Percentiles rank a stretch among this genome's conserved stretches.
phyloP scores from a whole-genome alignment of 2,113 vertebrate species.

The Columba livia region DNA sequence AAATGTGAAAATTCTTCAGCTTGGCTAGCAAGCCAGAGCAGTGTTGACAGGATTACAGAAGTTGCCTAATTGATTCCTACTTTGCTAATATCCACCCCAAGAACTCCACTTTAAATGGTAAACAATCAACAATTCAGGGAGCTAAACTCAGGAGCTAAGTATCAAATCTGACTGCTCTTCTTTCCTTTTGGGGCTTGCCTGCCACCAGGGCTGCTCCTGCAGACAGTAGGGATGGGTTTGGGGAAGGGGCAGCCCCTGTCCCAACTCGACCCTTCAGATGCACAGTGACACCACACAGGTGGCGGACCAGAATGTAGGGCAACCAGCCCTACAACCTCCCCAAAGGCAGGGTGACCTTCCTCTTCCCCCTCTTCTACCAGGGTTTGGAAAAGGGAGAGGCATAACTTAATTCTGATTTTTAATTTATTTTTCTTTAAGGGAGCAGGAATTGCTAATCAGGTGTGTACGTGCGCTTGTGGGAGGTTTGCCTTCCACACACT shows the following conservation, averaged over 20 bases:
- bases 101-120: background rate
- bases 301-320: background rate
- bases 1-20: slow-evolving; percentile 21
- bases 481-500: background rate
- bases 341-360: background rate
- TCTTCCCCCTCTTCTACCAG: background rate
- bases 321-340: background rate
- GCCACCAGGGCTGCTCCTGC: background rate
- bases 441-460: background rate
- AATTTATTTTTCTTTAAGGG: background rate
- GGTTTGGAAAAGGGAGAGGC: background rate
- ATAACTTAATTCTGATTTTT: background rate
- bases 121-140: slow-evolving; percentile 8
- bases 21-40: slow-evolving; percentile 31
- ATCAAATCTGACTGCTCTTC: background rate
- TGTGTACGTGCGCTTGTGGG: background rate
- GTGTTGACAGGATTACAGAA: slow-evolving; percentile 58
- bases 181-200: background rate
- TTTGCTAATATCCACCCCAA: slow-evolving; percentile 54
- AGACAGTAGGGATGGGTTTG: background rate
- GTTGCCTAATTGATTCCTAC: slow-evolving; percentile 60
- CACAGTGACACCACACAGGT: background rate
- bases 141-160: background rate
- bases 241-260: background rate
- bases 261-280: accelerated